phyloP scores from a whole-genome alignment of 1,140 invertebrate genomes.

The Scaptomyza pallida region DNA sequence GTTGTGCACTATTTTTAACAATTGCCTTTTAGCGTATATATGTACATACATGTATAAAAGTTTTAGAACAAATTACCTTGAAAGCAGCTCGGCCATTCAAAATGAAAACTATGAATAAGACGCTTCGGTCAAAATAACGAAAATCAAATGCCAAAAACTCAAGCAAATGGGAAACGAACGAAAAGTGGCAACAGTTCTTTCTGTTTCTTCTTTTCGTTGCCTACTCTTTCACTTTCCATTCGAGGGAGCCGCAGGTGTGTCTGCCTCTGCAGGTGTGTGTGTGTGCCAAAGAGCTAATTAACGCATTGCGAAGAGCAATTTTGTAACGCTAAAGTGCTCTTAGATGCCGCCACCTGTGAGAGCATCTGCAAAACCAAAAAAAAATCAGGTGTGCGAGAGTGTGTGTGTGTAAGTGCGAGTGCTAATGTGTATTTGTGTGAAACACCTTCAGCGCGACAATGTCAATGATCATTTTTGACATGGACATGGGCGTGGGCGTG shows the following conservation, averaged over 20 bases:
- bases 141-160: slow-evolving; percentile 35
- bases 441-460: slow-evolving; percentile 81
- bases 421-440: slow-evolving; percentile 33
- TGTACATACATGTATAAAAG: slow-evolving; percentile 20
- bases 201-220: slow-evolving; percentile 1
- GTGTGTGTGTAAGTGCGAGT: slow-evolving; percentile 7
- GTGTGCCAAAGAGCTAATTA: slow-evolving; percentile 49
- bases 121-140: slow-evolving; percentile 13
- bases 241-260: slow-evolving; percentile 55
- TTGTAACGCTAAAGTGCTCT: slow-evolving; percentile 26
- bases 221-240: slow-evolving; percentile 17
- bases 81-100: slow-evolving; percentile 65
- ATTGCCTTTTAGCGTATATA: slow-evolving; percentile 27
- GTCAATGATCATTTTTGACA: slow-evolving; percentile 82
- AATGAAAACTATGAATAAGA: slow-evolving; percentile 58
- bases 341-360: slow-evolving; percentile 47
- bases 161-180: slow-evolving; percentile 29
- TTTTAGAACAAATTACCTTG: slow-evolving; percentile 66
- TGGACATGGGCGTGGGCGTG: slow-evolving; percentile 51
- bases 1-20: slow-evolving; percentile 45
- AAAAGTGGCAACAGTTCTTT: slow-evolving; percentile 37
- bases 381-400: slow-evolving; percentile 25
- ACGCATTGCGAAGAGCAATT: slow-evolving; percentile 47
- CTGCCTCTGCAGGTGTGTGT: slow-evolving; percentile 8
- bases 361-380: slow-evolving; percentile 1